Conservation (phyloP, 2,797 vertebrate genomes). For the Sebastes goodei region DNA sequence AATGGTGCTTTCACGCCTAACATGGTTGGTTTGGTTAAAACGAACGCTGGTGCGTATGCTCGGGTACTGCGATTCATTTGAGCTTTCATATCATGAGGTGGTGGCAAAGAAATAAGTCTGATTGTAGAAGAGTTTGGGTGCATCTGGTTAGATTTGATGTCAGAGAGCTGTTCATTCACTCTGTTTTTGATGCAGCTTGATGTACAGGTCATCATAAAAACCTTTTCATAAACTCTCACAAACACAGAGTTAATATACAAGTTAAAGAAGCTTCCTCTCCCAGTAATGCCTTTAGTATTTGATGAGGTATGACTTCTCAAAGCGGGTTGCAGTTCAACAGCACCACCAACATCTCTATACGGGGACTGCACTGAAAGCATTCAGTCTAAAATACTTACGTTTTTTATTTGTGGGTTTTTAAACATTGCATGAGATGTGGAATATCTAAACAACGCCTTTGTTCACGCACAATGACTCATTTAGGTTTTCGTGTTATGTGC, state of each 20-base stretch:
- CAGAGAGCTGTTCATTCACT: neutral
- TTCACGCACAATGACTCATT: conserved; percentile 23
- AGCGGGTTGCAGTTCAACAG: conserved; percentile 70
- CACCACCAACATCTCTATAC: conserved; percentile 66
- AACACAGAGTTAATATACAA: neutral
- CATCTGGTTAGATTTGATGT: neutral
- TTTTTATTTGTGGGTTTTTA: neutral
- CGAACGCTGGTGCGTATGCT: neutral
- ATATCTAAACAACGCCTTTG: conserved; percentile 4
- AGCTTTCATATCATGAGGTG: neutral
- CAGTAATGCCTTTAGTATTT: conserved; percentile 6
- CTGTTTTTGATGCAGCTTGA: conserved; percentile 2
- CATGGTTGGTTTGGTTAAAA: neutral
- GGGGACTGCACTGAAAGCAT: conserved; percentile 58
- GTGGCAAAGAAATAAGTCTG: neutral
- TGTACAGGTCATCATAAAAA: neutral
- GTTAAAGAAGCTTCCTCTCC: conserved; percentile 11
- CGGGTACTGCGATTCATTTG: neutral
- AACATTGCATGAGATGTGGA: neutral
- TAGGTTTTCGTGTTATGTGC: neutral
- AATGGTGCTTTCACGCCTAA: neutral
- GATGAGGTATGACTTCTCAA: neutral
- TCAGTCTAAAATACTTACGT: neutral
- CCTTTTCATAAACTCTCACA: neutral
- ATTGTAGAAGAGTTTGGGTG: neutral